Conservation (phyloP, 1,140 invertebrate genomes). For the Apis mellifera region Amel_HAv3.1 CM009931.2:15522501-15523000, state of each 20-base stretch:
- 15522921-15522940: too few species aligned
- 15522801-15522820: constrained; percentile 62
- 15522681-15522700: constrained; percentile 79
- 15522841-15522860: not conserved
- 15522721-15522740: constrained; percentile 37
- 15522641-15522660: constrained; percentile 81
- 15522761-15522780: constrained; percentile 58
- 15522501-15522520: constrained; percentile 58
- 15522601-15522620: constrained; percentile 79
- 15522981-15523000: too few species aligned
- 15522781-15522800: constrained; percentile 69
- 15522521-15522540: constrained; percentile 78
- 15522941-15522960: too few species aligned
- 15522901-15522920: too few species aligned
- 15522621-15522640: constrained; percentile 83
- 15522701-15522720: constrained; percentile 19
- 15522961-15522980: too few species aligned
- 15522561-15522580: constrained; percentile 72
- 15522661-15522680: constrained; percentile 82
- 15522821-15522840: constrained; percentile 52
- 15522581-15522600: constrained; percentile 53
- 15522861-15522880: too few species aligned
- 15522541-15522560: constrained; percentile 67
- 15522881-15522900: too few species aligned
- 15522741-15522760: constrained; percentile 53